Conservation (phyloP, 2,888 invertebrate species). For the Cetonia aurata region DNA sequence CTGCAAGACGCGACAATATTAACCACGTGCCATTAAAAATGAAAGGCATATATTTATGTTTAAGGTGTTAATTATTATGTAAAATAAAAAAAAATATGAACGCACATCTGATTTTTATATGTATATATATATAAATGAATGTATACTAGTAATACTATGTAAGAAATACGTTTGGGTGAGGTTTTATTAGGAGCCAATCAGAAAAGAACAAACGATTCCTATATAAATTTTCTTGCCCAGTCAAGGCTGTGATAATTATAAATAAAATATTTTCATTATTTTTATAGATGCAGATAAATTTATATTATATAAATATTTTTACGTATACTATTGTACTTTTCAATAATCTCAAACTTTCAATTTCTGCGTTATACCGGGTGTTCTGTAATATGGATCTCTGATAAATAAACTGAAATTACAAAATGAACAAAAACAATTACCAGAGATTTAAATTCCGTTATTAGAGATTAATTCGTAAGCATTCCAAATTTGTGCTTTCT, state of each 20-base stretch:
- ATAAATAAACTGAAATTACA: too few relatives aligned
- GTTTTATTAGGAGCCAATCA: constrained; percentile 42
- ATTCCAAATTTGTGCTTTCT: too few relatives aligned
- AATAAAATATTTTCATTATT: constrained; percentile 43
- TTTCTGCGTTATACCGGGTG: too few relatives aligned
- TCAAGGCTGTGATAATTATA: constrained; percentile 63
- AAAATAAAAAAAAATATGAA: constrained; percentile 25
- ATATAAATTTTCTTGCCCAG: constrained; percentile 62
- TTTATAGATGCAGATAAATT: constrained; percentile 42
- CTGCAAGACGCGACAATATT: constrained; percentile 59
- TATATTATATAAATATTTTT: constrained; percentile 5
- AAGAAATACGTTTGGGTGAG: constrained; percentile 45
- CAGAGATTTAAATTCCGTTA: too few relatives aligned
- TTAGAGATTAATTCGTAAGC: too few relatives aligned
- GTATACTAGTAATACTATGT: too few relatives aligned
- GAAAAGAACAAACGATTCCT: constrained; percentile 54
- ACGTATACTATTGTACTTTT: constrained; percentile 32
- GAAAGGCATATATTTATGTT: constrained; percentile 56
- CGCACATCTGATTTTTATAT: constrained; percentile 27
- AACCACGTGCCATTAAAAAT: constrained; percentile 58
- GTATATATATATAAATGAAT: too few relatives aligned
- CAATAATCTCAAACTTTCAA: constrained; percentile 22
- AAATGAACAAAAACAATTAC: too few relatives aligned
- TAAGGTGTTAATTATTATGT: constrained; percentile 49
- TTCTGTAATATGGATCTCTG: too few relatives aligned